Evolutionary conservation across 2,113 vertebrate species (phyloP).

Genomic region (Stomatorhinus ivindoensis): DNA sequence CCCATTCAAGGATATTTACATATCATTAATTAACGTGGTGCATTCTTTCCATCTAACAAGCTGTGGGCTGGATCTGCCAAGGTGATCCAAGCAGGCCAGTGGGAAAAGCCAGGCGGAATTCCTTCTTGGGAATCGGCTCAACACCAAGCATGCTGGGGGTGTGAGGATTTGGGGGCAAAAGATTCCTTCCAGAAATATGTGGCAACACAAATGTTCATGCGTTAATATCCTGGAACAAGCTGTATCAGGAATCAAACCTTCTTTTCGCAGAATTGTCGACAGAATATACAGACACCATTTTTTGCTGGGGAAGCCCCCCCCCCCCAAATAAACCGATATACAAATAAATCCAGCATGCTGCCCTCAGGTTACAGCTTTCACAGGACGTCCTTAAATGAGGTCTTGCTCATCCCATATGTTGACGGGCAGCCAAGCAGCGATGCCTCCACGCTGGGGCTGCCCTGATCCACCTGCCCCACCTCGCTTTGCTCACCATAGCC

Average conservation of each 20-base stretch:
- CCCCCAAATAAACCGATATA: background rate
- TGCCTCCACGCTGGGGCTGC: background rate
- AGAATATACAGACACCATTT: background rate
- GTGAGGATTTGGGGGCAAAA: background rate
- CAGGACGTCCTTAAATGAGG: background rate
- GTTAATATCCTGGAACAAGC: background rate
- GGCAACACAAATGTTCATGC: background rate
- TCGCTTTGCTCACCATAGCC: background rate
- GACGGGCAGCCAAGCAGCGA: background rate
- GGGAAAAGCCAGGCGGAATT: background rate
- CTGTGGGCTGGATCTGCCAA: constrained; percentile 79
- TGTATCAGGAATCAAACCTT: background rate
- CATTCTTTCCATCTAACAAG: constrained; percentile 93
- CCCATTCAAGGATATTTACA: constrained; percentile 95
- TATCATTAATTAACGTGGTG: constrained; percentile 91
- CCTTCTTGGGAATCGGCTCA: background rate
- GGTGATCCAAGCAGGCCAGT: constrained; percentile 50
- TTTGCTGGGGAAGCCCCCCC: background rate
- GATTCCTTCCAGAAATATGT: background rate
- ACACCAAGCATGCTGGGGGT: background rate
- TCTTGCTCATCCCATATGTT: background rate
- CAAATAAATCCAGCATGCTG: background rate
- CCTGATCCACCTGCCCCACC: background rate
- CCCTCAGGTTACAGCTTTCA: background rate
- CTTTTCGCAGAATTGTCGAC: background rate